A percentile compares a stretch with the other conserved stretches of the same genome.
Evolutionary conservation across 2,888 invertebrate species (phyloP).

Genomic region (Phyto melanocephala): DNA sequence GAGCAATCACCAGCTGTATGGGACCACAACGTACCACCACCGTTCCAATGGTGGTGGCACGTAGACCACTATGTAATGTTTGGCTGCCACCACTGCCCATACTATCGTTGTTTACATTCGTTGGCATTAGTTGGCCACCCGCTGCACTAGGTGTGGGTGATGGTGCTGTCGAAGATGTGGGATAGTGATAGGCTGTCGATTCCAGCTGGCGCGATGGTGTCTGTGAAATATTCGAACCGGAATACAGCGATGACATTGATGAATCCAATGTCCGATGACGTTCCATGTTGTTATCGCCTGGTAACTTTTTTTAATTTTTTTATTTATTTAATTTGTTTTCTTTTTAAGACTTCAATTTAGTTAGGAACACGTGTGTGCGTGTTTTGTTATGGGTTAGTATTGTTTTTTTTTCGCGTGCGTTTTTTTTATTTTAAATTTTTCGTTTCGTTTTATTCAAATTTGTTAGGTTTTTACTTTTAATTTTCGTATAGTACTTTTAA

Average conservation of each 20-base stretch:
- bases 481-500: background rate
- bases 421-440: background rate
- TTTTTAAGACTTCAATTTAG: constrained; percentile 31
- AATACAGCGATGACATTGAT: constrained; percentile 77
- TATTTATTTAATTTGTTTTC: background rate
- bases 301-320: background rate
- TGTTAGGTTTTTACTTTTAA: background rate
- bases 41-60: constrained; percentile 92
- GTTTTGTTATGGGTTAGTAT: background rate
- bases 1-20: constrained; percentile 91
- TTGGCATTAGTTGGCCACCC: constrained; percentile 39
- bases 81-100: constrained; percentile 47
- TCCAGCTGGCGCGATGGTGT: constrained; percentile 68
- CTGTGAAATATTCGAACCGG: constrained; percentile 72
- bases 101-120: constrained; percentile 43
- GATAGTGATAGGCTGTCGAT: constrained; percentile 72
- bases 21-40: constrained; percentile 93
- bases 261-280: constrained; percentile 76
- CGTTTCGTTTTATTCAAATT: constrained; percentile 36
- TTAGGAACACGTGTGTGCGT: constrained; percentile 28
- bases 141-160: constrained; percentile 73
- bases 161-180: constrained; percentile 72
- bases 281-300: constrained; percentile 50
- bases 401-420: constrained; percentile 8
- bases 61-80: constrained; percentile 69